Base-by-base conservation (phyloP, 2,113 vertebrate species). In the Daboia siamensis region DNA sequence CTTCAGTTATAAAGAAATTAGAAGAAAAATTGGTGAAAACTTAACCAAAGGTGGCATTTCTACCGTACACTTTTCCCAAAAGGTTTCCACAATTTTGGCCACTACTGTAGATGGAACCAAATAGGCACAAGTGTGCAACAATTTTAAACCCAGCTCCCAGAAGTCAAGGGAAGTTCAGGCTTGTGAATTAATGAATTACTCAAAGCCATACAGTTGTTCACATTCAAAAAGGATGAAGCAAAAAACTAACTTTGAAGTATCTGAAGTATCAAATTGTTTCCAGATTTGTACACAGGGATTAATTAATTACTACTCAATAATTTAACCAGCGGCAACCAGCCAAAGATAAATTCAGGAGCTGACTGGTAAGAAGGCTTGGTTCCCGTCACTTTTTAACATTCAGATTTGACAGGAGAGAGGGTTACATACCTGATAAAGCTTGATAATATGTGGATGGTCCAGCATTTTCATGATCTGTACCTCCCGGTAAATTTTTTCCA, bases 381-480 rank as follows among this genome's bases (percentile, higher is more conserved):
- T 51, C 20, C 51, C 0, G 54, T 0, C 0, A 87, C 56, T 56
- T 29, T 56, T 24, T 88, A 51, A 85, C 0, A 20, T 0, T 86
- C 12, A 6, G 89, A 1, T 6, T 5, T 46, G 9, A 0, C 9
- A 26, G 7, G 2, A 64, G 51, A 13, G 74, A 3, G 13, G 2
- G 33, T 88, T 88, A 23, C 57, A 0, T 96, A 99, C 99, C 99
- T 99, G 99, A 96, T 99, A 99, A 88, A 99, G 98, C 96, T 99
- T 99, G 96, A 99, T 99, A 93, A 99, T 99, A 95, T 99, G 99
- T 11, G 99, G 99, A 93, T 99, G 99, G 97, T 99, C 98, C 90
- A 99, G 97, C 98, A 99, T 98, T 96, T 99, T 99, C 99, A 99
- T 99, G 96, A 99, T 99, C 97, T 99, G 98, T 90, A 99, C 99